Evolutionary conservation across 2,888 invertebrate genomes (phyloP).

Genomic region (Erebia palarica): DNA sequence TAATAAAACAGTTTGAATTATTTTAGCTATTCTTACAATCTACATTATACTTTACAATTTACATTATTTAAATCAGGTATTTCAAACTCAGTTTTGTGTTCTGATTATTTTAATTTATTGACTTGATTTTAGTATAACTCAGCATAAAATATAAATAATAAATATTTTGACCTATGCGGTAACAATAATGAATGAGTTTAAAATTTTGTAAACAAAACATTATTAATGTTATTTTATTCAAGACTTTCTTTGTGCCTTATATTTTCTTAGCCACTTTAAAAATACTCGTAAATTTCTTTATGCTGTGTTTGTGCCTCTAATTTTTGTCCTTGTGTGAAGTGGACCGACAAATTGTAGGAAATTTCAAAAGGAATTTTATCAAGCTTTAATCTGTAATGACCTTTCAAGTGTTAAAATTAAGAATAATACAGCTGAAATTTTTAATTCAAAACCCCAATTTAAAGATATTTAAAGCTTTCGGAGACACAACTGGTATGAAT

Average conservation of each 20-base stretch:
- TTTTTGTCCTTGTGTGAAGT: background rate
- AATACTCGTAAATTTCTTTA: slow-evolving; percentile 22
- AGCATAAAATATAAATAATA: no score
- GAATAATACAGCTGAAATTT: no score
- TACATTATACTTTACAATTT: background rate
- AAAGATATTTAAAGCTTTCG: no score
- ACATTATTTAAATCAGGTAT: background rate
- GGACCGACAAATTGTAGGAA: slow-evolving; percentile 1
- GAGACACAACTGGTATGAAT: no score
- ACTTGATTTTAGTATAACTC: background rate
- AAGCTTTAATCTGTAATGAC: background rate
- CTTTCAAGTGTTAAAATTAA: no score
- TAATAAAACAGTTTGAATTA: background rate
- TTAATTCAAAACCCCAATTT: no score
- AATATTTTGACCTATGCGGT: slow-evolving; percentile 9
- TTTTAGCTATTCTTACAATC: background rate
- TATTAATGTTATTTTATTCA: slow-evolving; percentile 19
- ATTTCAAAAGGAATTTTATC: background rate
- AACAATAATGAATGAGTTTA: background rate
- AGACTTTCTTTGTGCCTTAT: slow-evolving; percentile 64
- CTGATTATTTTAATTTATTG: background rate
- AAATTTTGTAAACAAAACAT: slow-evolving; percentile 5
- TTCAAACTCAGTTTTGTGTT: background rate
- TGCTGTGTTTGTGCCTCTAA: slow-evolving; percentile 26
- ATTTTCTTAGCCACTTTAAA: slow-evolving; percentile 51